phyloP scores from a whole-genome alignment of 2,113 vertebrate genomes.

The Ptyas mucosa region DNA sequence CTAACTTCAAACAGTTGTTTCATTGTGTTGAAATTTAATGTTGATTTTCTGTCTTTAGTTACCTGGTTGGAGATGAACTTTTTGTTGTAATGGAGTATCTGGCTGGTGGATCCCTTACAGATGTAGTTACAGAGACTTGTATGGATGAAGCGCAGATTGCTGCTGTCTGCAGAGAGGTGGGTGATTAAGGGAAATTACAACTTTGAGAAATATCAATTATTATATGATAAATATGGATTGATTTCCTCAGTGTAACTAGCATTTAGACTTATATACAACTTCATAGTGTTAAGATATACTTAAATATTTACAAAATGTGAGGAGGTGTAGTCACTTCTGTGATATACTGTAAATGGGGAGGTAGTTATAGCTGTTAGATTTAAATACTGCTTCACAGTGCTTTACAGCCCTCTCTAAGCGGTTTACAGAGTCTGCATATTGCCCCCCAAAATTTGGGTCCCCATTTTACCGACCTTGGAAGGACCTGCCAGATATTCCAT shows the following conservation, averaged over 20 bases:
- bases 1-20: neutral
- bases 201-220: neutral
- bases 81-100: conserved; percentile 99
- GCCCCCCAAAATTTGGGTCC: too few species aligned
- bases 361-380: too few species aligned
- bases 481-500: neutral
- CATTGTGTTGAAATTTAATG: neutral
- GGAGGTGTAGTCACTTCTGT: too few species aligned
- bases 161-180: conserved; percentile 94
- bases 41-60: conserved; percentile 71
- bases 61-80: conserved; percentile 92
- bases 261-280: too few species aligned
- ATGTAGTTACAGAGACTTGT: conserved; percentile 97
- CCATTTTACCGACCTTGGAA: too few species aligned
- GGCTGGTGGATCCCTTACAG: conserved; percentile 94
- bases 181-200: neutral
- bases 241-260: neutral
- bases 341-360: too few species aligned
- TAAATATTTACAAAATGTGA: too few species aligned
- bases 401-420: too few species aligned
- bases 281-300: too few species aligned
- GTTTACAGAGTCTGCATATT: too few species aligned
- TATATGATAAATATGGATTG: neutral
- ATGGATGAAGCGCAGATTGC: conserved; percentile 99
- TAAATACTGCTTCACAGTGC: too few species aligned